Evolutionary conservation across 2,113 vertebrate species (phyloP), one percentile per base, ranked within the genome.

Genomic region (Ranitomeya imitator): DNA sequence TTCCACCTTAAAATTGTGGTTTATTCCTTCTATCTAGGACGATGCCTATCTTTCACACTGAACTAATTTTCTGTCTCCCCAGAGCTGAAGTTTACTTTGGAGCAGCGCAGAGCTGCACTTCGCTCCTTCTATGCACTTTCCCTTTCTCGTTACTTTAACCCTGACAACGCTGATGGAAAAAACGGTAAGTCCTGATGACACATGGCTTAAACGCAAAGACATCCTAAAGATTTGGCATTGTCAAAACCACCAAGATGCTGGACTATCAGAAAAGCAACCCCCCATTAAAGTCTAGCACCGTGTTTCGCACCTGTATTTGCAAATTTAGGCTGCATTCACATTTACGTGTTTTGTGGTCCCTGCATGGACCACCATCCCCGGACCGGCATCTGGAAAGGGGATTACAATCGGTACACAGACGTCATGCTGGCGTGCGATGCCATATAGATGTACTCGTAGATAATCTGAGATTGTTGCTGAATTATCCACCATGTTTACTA

Each of bases 111-210:
- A 91, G 92, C 94, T 83, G 93, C 97, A 0, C 93, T 98, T 52
- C 95, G 95, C 31, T 93, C 93, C 31, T 96, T 98, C 92, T 98
- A 97, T 86, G 90, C 93, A 3, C 95, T 98, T 67, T 93, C 95
- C 59, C 90, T 88, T 0, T 93, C 94, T 6, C 92, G 91, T 3
- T 96, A 98, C 90, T 98, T 98, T 86, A 89, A 91, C 37, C 91
- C 93, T 76, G 96, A 95, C 65, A 60, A 23, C 7, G 2, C 4
- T 16, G 89, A 79, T 15, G 79, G 51, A 37, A 78, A 63, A 55
- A 81, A 5, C 9, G 37, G 79, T 82, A 69, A 83, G 85, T 15
- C 3, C 16, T 21, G 6, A 14, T 57, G 14, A 0, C 10, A n/a
- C 55, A 5, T 26, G 3, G 31, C 16, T 18, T 3, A 45, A 18